Conservation (phyloP, 2,113 vertebrate species). For the Petroica traversi region DNA sequence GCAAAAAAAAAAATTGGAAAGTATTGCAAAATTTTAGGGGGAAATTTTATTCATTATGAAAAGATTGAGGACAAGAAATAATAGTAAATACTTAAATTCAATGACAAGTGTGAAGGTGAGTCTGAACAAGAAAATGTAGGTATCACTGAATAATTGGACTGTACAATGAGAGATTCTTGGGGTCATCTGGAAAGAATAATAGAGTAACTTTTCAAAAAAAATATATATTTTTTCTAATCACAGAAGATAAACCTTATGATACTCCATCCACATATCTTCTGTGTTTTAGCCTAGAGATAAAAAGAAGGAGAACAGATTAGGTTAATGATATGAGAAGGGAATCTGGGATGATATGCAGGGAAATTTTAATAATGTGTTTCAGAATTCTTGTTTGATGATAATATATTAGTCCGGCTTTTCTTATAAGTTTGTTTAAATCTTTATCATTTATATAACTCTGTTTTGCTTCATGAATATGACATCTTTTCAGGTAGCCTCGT, state of each 20-base stretch:
- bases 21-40: not conserved
- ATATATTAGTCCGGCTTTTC: not conserved
- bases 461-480: not conserved
- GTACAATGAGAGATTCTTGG: not conserved
- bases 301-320: not conserved
- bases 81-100: not conserved
- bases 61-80: not conserved
- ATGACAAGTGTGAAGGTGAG: not conserved
- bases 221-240: not conserved
- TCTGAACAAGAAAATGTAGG: not conserved
- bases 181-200: not conserved
- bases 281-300: not conserved
- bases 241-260: not conserved
- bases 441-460: not conserved
- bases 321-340: accelerated
- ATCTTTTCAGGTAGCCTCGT: not conserved
- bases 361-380: not conserved
- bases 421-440: not conserved
- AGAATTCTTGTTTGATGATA: not conserved
- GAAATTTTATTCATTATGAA: not conserved
- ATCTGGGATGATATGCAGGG: not conserved
- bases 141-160: not conserved
- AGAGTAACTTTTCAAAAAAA: not conserved
- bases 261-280: not conserved
- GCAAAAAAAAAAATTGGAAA: not conserved